Base-by-base conservation (phyloP, 2,113 vertebrate genomes). In the Pitta sordida region DNA sequence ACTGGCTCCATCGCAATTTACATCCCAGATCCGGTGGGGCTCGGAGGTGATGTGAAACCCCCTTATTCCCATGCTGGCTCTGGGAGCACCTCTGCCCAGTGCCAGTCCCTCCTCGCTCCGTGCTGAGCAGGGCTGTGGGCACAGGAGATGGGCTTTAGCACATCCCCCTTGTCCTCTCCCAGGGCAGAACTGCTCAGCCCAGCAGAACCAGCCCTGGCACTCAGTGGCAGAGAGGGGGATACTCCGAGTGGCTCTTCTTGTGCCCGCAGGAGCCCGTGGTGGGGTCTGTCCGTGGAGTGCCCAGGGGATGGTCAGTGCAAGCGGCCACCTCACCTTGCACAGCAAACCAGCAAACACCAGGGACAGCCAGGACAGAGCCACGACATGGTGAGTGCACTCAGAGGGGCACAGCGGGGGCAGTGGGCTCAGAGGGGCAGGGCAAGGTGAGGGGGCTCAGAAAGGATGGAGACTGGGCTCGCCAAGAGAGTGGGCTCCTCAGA, bases 211-310 rank as follows among this genome's bases (percentile, higher is more conserved):
- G 11, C n/a, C 39, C 53, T 83, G 75, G 41, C 58, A n/a, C 34
- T 13, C 8, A 4, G 63, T 3, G 10, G 34, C 44, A 48, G 58
- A 14, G 17, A 21, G 63, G 63, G 20, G 79, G 62, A 15, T 46
- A 26, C 67, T 8, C 30, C 0, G 3, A 79, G 39, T 19, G 0
- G 1, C 70, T 58, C 53, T 55, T 43, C 32, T 14, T 1, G 48
- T 32, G 44, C 43, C 48, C 1, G 0, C 52, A n/a, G 88, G 30
- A 83, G 59, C 30, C 1, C 0, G 16, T 0, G 14, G 6, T 22
- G 9, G 23, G 22, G 8, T 29, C 74, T 7, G n/a, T 63, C 11
- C 0, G 0, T 3, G 6, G 13, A 0, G 4, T 8, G 27, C 68
- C 6, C 59, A 4, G 69, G 68, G 93, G 14, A 90, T 32, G 18